These are phyloP conservation scores for Bombylius discolor DNA, from an alignment of 2,888 invertebrate species.

Conservation along the genomic window DNA sequence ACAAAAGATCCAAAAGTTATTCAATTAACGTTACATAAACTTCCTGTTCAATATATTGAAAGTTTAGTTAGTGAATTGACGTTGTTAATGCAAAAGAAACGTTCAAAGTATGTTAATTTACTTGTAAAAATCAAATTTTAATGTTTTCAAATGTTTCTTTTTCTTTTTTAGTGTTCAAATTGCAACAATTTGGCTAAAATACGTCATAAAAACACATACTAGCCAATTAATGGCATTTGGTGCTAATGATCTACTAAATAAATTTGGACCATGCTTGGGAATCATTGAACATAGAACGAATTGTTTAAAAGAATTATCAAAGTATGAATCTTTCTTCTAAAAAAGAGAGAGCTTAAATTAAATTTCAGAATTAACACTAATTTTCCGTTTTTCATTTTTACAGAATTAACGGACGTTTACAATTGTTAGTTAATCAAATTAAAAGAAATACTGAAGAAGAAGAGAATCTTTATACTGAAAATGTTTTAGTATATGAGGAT, in stretches of 20 bases:
- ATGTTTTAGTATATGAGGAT: slow-evolving; percentile 28
- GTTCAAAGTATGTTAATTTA: slow-evolving; percentile 44
- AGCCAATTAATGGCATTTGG: slow-evolving; percentile 34
- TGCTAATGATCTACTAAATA: slow-evolving; percentile 26
- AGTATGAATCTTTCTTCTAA: slow-evolving; percentile 21
- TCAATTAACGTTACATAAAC: slow-evolving; percentile 53
- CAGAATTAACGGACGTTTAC: slow-evolving; percentile 31
- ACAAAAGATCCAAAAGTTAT: slow-evolving; percentile 55
- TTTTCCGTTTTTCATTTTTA: slow-evolving; percentile 7
- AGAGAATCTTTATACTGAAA: slow-evolving; percentile 25
- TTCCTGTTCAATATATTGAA: slow-evolving; percentile 64
- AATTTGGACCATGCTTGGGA: slow-evolving; percentile 32
- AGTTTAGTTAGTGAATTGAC: slow-evolving; percentile 62
- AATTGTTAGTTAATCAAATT: slow-evolving; percentile 33
- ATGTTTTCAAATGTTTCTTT: neutral
- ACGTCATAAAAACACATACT: slow-evolving; percentile 28
- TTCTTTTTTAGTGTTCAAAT: slow-evolving; percentile 25
- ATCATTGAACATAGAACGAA: slow-evolving; percentile 32
- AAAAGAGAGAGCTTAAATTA: too few relatives aligned
- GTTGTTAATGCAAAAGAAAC: slow-evolving; percentile 50
- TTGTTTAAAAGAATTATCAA: slow-evolving; percentile 29
- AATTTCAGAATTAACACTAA: neutral
- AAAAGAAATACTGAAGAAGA: slow-evolving; percentile 27
- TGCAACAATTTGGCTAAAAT: slow-evolving; percentile 29
- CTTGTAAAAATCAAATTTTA: too few relatives aligned